Conservation (phyloP, 2,113 vertebrate species). For the Crotalus horridus region DNA sequence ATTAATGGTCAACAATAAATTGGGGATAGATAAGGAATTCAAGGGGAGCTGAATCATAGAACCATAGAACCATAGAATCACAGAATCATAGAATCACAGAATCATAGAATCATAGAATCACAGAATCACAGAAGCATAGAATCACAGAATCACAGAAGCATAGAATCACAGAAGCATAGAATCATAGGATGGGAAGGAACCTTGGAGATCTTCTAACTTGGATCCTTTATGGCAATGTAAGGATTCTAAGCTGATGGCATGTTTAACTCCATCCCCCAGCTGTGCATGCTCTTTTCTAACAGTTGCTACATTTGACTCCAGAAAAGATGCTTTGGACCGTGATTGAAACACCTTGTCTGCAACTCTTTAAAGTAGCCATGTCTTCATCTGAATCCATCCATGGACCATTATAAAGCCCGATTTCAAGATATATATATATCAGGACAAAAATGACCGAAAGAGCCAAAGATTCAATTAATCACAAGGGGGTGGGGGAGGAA, state of each 20-base stretch:
- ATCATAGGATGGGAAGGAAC: no score
- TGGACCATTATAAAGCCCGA: not conserved
- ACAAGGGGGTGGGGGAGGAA: not conserved
- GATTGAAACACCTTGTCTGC: not conserved
- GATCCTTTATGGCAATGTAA: not conserved
- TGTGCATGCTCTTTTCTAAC: not conserved
- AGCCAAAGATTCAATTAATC: not conserved
- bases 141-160: no score
- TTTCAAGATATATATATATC: not conserved
- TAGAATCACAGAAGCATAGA: no score
- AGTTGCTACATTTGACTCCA: not conserved
- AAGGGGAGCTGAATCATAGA: not conserved
- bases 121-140: no score
- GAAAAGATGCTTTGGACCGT: not conserved
- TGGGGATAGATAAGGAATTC: not conserved
- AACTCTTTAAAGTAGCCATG: not conserved
- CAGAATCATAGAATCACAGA: not conserved
- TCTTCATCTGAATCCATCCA: not conserved
- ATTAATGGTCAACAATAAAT: not conserved
- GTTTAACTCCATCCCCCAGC: not conserved
- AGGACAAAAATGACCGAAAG: not conserved
- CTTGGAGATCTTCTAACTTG: not conserved
- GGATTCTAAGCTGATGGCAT: not conserved
- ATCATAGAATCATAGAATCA: no score
- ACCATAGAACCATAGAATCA: not conserved